Conservation (phyloP, 2,888 invertebrate genomes). For the Oxystoma pomonae region DNA sequence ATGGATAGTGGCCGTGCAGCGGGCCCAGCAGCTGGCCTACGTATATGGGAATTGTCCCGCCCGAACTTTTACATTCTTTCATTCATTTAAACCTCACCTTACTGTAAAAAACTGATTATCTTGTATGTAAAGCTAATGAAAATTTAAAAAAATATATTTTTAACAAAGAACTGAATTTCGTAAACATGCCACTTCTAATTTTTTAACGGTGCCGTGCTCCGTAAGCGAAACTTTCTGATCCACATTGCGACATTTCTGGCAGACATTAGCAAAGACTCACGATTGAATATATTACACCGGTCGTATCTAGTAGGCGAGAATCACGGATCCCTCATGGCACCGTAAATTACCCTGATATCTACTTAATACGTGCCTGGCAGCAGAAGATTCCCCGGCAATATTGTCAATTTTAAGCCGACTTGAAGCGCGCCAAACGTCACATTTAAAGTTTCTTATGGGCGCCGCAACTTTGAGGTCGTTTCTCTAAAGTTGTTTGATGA, state of each 20-base stretch:
- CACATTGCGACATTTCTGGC: slow-evolving; percentile 45
- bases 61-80: no score
- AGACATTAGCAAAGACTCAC: slow-evolving; percentile 48
- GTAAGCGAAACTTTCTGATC: slow-evolving; percentile 40
- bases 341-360: slow-evolving; percentile 46
- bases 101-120: no score
- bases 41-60: no score
- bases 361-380: slow-evolving; percentile 46
- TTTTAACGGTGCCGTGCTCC: slow-evolving; percentile 39
- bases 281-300: slow-evolving; percentile 48
- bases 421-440: slow-evolving; percentile 27
- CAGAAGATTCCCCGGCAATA: slow-evolving; percentile 37
- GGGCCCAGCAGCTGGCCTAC: no score
- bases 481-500: no score
- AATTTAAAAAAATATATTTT: no score
- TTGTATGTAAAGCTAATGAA: no score
- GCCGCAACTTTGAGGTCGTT: slow-evolving; percentile 18
- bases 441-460: slow-evolving; percentile 26
- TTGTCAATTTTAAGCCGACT: slow-evolving; percentile 38
- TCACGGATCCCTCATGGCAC: slow-evolving; percentile 36
- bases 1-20: no score
- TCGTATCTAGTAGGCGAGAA: slow-evolving; percentile 28
- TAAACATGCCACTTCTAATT: no score
- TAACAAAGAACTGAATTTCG: no score
- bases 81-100: no score